Evolutionary conservation across 2,113 vertebrate genomes (phyloP).

Genomic region (Pseudopodoces humilis): DNA sequence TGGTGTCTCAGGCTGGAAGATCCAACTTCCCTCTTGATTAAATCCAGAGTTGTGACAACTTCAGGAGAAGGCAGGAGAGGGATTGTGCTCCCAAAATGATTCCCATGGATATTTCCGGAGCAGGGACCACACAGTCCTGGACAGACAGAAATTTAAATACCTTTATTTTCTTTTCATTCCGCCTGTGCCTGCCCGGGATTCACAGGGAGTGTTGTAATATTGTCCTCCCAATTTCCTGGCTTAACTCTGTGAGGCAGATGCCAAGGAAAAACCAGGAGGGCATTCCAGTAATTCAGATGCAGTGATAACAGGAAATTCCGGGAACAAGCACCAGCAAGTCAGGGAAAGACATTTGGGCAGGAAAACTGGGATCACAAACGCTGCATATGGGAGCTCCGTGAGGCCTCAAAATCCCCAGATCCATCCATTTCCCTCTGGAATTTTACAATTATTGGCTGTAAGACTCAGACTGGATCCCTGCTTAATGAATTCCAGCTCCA

Average conservation of each 20-base stretch:
- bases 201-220: fast-evolving
- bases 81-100: background rate
- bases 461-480: background rate
- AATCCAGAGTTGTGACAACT: background rate
- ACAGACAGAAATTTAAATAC: background rate
- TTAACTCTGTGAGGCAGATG: background rate
- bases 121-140: background rate
- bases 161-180: background rate
- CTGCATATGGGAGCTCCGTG: fast-evolving
- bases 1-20: background rate
- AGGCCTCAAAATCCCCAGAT: background rate
- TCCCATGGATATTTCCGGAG: background rate
- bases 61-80: background rate
- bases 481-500: background rate
- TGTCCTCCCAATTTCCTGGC: background rate
- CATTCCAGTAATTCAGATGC: background rate
- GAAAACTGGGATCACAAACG: background rate
- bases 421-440: background rate
- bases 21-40: background rate
- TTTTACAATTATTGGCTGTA: background rate
- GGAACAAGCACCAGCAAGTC: background rate
- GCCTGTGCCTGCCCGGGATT: background rate
- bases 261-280: background rate
- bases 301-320: background rate
- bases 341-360: background rate